Conservation (phyloP, 2,797 vertebrate genomes). For the Pangasius djambal region DNA sequence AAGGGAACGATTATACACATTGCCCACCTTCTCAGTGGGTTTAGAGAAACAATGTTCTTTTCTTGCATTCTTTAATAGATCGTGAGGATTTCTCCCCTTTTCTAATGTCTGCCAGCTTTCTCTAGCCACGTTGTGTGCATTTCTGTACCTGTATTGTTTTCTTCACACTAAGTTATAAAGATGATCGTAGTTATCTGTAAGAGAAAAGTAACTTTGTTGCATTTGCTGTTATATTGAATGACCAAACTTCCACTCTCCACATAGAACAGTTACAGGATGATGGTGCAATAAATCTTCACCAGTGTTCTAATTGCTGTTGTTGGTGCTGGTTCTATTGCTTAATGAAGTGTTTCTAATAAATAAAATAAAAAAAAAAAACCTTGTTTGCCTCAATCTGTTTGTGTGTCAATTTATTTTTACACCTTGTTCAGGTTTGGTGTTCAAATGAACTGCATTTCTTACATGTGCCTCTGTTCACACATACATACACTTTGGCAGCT, state of each 20-base stretch:
- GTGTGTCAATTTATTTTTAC: neutral
- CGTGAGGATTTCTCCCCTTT: constrained; percentile 1
- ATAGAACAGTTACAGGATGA: constrained; percentile 72
- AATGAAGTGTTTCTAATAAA: constrained; percentile 72
- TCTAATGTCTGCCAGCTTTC: neutral
- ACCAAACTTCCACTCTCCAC: constrained; percentile 55
- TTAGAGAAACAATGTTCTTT: neutral
- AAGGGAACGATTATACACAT: constrained; percentile 35
- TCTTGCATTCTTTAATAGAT: constrained; percentile 8
- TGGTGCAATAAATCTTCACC: constrained; percentile 72
- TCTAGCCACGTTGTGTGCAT: neutral
- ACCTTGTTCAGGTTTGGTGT: neutral
- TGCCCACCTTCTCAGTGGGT: constrained; percentile 16
- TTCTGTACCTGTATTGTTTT: constrained; percentile 26
- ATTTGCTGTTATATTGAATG: constrained; percentile 37
- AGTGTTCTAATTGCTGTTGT: constrained; percentile 72
- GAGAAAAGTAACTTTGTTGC: constrained; percentile 17
- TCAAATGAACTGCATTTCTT: neutral
- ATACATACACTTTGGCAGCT: neutral
- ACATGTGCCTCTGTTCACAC: neutral
- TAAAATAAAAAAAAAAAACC: constrained; percentile 23
- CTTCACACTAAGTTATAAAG: constrained; percentile 35
- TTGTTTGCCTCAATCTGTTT: neutral
- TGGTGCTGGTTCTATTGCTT: constrained; percentile 78
- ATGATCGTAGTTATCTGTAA: constrained; percentile 18